These are phyloP conservation scores for Lagopus muta DNA, from an alignment of 2,113 vertebrate species.

Conservation along the genomic window DNA sequence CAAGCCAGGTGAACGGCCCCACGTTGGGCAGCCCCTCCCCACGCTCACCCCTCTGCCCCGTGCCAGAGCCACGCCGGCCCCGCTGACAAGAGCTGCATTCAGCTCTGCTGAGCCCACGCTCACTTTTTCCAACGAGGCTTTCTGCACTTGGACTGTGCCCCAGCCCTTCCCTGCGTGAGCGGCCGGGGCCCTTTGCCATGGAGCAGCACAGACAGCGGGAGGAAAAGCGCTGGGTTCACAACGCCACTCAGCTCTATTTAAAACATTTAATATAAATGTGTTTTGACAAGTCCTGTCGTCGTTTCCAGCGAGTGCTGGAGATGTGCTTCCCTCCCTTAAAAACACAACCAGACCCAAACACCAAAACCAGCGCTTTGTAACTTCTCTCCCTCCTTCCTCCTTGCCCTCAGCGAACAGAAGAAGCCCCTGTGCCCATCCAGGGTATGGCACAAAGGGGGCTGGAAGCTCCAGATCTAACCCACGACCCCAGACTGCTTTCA, in stretches of 20 bases:
- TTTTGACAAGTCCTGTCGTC: constrained; percentile 39
- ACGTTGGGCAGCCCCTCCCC: background rate
- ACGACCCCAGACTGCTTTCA: background rate
- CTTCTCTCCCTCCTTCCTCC: background rate
- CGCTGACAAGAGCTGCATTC: constrained; percentile 49
- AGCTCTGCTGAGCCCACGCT: constrained; percentile 23
- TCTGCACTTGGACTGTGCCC: constrained; percentile 23
- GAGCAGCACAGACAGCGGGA: background rate
- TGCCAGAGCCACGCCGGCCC: background rate
- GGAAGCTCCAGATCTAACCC: background rate
- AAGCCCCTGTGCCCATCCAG: background rate
- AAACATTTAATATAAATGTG: constrained; percentile 69
- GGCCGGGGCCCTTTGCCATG: background rate
- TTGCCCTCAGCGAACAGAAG: background rate
- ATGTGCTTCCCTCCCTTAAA: background rate
- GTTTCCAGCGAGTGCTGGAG: background rate
- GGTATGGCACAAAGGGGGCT: background rate
- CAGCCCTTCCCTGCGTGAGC: background rate
- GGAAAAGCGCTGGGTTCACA: background rate
- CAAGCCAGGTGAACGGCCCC: background rate
- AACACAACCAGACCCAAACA: background rate
- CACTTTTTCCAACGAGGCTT: constrained; percentile 60
- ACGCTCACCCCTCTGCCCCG: background rate
- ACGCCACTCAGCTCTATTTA: background rate
- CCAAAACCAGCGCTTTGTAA: background rate